Base-by-base conservation (phyloP, 2,888 invertebrate species). In the Apamea monoglypha region DNA sequence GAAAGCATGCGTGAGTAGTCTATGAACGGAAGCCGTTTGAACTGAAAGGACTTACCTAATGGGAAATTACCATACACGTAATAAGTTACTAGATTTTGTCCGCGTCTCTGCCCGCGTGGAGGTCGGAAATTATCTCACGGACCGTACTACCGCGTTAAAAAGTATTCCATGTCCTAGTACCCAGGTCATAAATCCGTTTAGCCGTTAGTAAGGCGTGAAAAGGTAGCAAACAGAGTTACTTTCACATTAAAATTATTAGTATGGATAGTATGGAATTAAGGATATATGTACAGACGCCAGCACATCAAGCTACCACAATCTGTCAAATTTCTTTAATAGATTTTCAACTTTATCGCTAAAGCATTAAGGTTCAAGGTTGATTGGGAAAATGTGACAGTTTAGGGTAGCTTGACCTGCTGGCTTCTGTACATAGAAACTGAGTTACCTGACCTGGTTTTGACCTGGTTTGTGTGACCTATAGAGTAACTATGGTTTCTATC, bases 1-100 rank as follows among this genome's bases (percentile, higher is more conserved):
- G 90, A 89, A 89, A 89, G 89, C 89, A 85, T 88, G 67, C 64
- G 63, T 76, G 76, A 40, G 73, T 67, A 73, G 83, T 81, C 74
- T 75, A 80, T 80, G 81, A 70, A 78, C 82, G 82, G 87, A 84
- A 86, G 29, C 50, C 40, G 16, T 16, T 50, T 76, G 47, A 72
- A 78, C 78, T 71, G 71, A 63, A 71, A 84, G 79, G 64, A 78
- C 79, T 70, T 76, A 40, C 73, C 3, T 47, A 29, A 64, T n/a
- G 10, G 18, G 63, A 18, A 64, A 76, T 83, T 77, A 82, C 29
- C 32, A 61, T 70, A 53, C 14, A 76, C 47, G 47, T 63, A 53
- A 40, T 36, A 29, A 14, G 3, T 61, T 25, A 14, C 18, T 78
- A n/a, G n/a, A 4, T 36, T 12, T 56, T 29, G 25, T 18, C 21